These are phyloP conservation scores for Coreius guichenoti DNA, from an alignment of 2,797 vertebrate genomes.

Conservation along the genomic window DNA sequence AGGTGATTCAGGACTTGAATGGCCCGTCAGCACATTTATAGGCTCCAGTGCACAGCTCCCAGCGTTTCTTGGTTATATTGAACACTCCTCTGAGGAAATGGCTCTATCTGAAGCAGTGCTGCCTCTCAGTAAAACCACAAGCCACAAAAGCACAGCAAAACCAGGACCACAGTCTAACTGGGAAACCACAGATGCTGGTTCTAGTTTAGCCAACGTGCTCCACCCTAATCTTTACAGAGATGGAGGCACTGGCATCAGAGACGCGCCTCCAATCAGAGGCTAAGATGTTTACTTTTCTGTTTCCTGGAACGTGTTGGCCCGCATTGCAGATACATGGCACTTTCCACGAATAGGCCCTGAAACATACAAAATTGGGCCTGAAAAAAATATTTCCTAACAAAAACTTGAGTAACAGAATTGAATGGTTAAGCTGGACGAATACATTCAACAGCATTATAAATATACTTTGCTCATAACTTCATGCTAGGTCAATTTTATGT, in stretches of 20 bases:
- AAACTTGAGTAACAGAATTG: neutral
- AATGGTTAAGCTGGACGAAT: neutral
- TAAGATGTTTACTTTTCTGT: slow-evolving; percentile 22
- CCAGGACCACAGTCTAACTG: slow-evolving; percentile 9
- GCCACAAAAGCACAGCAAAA: slow-evolving; percentile 11
- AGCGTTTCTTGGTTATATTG: slow-evolving; percentile 1
- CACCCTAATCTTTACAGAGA: slow-evolving; percentile 35
- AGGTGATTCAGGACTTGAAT: slow-evolving; percentile 11
- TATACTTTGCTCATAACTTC: neutral
- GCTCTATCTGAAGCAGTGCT: neutral
- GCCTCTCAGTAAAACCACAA: slow-evolving; percentile 30
- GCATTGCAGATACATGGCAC: neutral
- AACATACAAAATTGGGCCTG: neutral
- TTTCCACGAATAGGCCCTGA: neutral
- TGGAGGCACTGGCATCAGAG: slow-evolving; percentile 15
- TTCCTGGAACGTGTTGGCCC: slow-evolving; percentile 11
- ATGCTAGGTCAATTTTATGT: neutral
- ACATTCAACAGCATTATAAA: neutral
- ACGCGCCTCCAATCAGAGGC: neutral
- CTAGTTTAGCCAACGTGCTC: slow-evolving; percentile 31
- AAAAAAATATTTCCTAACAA: neutral
- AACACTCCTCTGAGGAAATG: neutral
- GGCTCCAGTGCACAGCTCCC: neutral
- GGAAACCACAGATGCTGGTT: slow-evolving; percentile 37
- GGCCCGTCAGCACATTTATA: slow-evolving; percentile 21